Conservation (phyloP, 2,113 vertebrate genomes). For the Hemibagrus wyckioides region DNA sequence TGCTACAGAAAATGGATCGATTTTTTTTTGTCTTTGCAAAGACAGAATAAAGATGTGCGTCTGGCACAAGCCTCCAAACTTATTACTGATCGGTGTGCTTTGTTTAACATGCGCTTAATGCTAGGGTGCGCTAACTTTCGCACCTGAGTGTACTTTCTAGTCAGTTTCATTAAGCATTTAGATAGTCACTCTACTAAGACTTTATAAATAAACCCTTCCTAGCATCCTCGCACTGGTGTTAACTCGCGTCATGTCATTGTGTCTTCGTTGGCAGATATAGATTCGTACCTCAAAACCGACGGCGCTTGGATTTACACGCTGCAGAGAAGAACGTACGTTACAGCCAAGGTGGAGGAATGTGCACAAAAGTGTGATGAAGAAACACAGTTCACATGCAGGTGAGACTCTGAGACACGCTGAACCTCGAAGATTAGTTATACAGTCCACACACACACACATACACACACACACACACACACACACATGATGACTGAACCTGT, state of each 20-base stretch:
- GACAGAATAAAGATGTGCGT: neutral
- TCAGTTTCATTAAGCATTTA: neutral
- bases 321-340: slow-evolving; percentile 52
- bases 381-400: slow-evolving; percentile 71
- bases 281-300: slow-evolving; percentile 68
- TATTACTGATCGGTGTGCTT: no score
- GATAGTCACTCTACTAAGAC: neutral
- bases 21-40: neutral
- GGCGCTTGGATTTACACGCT: slow-evolving; percentile 70
- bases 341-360: slow-evolving; percentile 58
- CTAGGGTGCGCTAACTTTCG: neutral
- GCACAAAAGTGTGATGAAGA: slow-evolving; percentile 69
- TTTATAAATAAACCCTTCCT: neutral
- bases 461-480: no score
- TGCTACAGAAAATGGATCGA: neutral
- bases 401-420: neutral
- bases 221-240: neutral
- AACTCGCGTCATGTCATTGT: neutral
- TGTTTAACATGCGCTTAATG: neutral
- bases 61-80: neutral
- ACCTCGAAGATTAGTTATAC: no score
- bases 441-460: no score
- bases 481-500: neutral
- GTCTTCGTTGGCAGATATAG: slow-evolving; percentile 44
- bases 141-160: neutral